Percentiles rank a stretch among this genome's conserved stretches.
Conservation (phyloP, 1,140 invertebrate species). For the Sminthurides bifidus region DNA sequence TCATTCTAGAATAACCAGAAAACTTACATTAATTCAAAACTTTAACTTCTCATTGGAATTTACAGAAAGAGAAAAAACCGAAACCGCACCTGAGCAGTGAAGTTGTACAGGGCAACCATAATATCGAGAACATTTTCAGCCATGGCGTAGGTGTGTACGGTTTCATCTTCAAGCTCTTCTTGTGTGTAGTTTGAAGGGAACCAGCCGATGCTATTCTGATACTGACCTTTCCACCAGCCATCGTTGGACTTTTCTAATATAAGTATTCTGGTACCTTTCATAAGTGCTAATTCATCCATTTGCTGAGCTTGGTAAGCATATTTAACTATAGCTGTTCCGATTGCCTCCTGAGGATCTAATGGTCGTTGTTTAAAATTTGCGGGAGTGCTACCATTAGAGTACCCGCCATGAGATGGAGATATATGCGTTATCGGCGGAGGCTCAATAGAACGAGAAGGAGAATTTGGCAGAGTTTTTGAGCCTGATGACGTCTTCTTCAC, state of each 20-base stretch:
- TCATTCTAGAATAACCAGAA: constrained; percentile 56
- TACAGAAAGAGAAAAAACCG: neutral
- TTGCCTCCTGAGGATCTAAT: constrained; percentile 72
- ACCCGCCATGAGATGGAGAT: constrained; percentile 48
- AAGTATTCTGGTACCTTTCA: constrained; percentile 78
- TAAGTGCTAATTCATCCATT: constrained; percentile 85
- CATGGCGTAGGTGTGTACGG: constrained; percentile 79
- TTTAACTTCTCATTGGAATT: constrained; percentile 1
- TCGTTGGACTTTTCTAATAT: constrained; percentile 98
- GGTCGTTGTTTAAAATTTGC: constrained; percentile 40
- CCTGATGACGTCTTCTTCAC: constrained; percentile 61
- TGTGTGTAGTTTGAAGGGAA: constrained; percentile 97
- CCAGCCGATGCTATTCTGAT: constrained; percentile 59
- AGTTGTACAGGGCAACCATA: constrained; percentile 85
- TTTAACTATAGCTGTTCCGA: constrained; percentile 85
- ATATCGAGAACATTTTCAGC: constrained; percentile 87
- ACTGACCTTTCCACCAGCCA: constrained; percentile 91
- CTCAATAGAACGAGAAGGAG: constrained; percentile 54
- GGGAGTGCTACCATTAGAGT: constrained; percentile 17
- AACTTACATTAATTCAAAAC: neutral
- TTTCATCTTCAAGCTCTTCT: constrained; percentile 71
- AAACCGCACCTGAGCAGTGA: constrained; percentile 38
- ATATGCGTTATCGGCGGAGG: constrained; percentile 45
- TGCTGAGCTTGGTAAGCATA: constrained; percentile 97
- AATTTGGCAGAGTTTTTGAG: constrained; percentile 73